A percentile compares a stretch with the other conserved stretches of the same genome.
Conservation (phyloP, 2,797 vertebrate species). For the Tinamus major region DNA sequence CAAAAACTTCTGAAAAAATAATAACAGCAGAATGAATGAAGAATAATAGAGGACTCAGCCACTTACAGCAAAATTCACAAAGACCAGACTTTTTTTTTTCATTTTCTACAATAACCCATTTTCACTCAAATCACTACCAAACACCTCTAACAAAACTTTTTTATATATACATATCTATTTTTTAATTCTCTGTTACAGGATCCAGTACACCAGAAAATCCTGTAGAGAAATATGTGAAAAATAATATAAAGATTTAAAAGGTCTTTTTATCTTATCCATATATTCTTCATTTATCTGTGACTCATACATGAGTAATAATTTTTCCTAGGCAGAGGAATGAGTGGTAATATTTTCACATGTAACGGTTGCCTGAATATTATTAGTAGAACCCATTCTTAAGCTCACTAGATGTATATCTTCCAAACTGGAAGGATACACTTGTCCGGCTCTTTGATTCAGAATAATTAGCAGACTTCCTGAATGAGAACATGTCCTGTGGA, state of each 20-base stretch:
- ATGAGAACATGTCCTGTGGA: conserved; percentile 80
- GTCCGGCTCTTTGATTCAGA: conserved; percentile 68
- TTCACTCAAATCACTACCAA: background rate
- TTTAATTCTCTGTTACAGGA: fast-evolving
- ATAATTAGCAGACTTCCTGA: conserved; percentile 76
- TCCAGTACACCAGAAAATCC: background rate
- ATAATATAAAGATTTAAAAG: background rate
- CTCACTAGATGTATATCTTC: conserved; percentile 51
- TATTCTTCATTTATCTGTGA: conserved; percentile 27
- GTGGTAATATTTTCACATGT: conserved; percentile 17
- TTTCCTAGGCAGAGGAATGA: conserved; percentile 30
- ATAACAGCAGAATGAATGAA: background rate
- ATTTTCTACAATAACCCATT: background rate
- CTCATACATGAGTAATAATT: conserved; percentile 15
- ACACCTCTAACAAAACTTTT: fast-evolving
- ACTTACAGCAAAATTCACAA: background rate
- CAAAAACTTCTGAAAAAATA: background rate
- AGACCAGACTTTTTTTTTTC: background rate
- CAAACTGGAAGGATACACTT: conserved; percentile 59
- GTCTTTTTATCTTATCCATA: background rate
- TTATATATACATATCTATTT: no score
- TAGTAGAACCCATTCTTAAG: conserved; percentile 57
- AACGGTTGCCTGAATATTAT: conserved; percentile 49
- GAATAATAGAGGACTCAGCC: background rate
- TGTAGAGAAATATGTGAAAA: background rate